Conservation (phyloP, 2,113 vertebrate genomes). For the Falcunculus frontatus region DNA sequence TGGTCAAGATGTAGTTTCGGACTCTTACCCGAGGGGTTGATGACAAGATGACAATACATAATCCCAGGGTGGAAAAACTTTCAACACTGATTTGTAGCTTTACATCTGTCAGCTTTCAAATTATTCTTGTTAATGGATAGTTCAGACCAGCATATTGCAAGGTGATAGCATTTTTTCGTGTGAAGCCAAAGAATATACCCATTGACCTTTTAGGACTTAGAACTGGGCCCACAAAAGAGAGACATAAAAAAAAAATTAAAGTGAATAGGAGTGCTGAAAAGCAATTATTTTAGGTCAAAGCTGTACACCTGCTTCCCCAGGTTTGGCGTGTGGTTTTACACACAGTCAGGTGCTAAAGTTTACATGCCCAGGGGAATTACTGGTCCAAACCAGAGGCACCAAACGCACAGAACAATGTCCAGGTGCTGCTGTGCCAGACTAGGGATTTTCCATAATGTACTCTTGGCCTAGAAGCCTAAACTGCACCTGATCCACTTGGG, state of each 20-base stretch:
- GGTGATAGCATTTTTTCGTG: not conserved
- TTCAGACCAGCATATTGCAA: not conserved
- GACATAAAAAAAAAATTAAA: not conserved
- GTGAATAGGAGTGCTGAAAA: not conserved
- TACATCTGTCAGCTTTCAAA: not conserved
- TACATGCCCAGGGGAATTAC: not conserved
- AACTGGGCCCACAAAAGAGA: not conserved
- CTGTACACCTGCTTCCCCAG: not conserved
- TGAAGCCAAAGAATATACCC: not conserved
- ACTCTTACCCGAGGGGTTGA: not conserved
- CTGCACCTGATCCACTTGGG: not conserved
- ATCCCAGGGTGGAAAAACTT: not conserved
- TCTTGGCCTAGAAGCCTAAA: not conserved
- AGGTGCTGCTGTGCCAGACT: not conserved
- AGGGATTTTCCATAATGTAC: not conserved
- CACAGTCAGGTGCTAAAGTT: not conserved
- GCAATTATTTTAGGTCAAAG: not conserved
- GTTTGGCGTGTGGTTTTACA: not conserved
- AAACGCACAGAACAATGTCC: not conserved
- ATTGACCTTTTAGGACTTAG: not conserved
- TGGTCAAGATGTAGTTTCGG: not conserved
- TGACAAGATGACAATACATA: not conserved
- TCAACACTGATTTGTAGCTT: not conserved
- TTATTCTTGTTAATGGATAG: not conserved
- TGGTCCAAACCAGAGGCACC: not conserved